Percentiles rank a stretch among this genome's conserved stretches.
Conservation (phyloP, 2,888 invertebrate genomes). For the Tuberolachnus salignus region DNA sequence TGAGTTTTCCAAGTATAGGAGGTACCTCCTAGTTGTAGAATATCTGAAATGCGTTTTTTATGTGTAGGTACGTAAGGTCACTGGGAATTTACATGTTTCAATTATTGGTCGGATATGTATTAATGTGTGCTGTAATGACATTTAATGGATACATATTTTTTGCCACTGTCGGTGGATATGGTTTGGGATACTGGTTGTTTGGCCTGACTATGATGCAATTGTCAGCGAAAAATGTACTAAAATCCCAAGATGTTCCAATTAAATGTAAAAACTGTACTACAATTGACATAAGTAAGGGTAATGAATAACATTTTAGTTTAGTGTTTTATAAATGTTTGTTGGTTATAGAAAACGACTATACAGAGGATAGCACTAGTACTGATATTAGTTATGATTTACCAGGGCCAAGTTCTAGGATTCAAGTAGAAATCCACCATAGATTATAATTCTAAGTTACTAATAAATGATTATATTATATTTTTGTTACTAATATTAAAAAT, state of each 20-base stretch:
- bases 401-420: slow-evolving; percentile 25
- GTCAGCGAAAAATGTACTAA: slow-evolving; percentile 52
- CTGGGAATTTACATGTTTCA: slow-evolving; percentile 56
- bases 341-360: slow-evolving; percentile 32
- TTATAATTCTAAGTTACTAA: background rate
- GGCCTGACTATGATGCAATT: slow-evolving; percentile 57
- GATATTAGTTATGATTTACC: slow-evolving; percentile 46
- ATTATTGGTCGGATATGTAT: slow-evolving; percentile 68
- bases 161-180: slow-evolving; percentile 70
- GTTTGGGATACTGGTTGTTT: slow-evolving; percentile 57
- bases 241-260: slow-evolving; percentile 36
- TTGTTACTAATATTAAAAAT: background rate
- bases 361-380: slow-evolving; percentile 32
- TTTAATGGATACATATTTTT: slow-evolving; percentile 74
- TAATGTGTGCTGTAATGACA: slow-evolving; percentile 78
- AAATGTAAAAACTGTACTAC: slow-evolving; percentile 48
- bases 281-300: slow-evolving; percentile 22
- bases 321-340: background rate
- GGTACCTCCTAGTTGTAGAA: background rate
- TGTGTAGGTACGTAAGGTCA: slow-evolving; percentile 38
- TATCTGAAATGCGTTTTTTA: slow-evolving; percentile 1
- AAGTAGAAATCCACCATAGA: slow-evolving; percentile 42
- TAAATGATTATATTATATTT: background rate
- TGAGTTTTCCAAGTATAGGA: background rate
- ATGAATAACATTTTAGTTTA: slow-evolving; percentile 3